A percentile compares a stretch with the other conserved stretches of the same genome.
Conservation (phyloP, 2,797 vertebrate species). For the Percopsis omiscomaycus region DNA sequence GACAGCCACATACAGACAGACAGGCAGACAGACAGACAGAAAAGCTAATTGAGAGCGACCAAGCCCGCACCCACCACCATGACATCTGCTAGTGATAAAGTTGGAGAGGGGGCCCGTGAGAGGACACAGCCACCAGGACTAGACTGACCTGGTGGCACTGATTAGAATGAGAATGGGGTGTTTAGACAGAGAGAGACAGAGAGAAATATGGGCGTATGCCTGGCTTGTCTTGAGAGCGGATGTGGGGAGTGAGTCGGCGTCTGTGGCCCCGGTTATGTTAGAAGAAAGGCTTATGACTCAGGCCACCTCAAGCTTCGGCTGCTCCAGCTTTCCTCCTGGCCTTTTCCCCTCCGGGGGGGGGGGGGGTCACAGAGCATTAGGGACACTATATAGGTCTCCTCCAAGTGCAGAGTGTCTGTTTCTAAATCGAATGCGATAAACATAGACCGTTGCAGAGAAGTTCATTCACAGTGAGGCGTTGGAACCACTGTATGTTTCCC, state of each 20-base stretch:
- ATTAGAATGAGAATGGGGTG: conserved; percentile 22
- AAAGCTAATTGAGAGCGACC: neutral
- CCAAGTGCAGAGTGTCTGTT: conserved; percentile 13
- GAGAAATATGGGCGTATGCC: neutral
- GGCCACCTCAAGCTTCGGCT: conserved; percentile 27
- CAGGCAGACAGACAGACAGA: neutral
- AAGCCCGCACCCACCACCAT: neutral
- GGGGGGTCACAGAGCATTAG: conserved; percentile 44
- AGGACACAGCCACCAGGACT: conserved; percentile 1
- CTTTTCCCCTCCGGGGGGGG: conserved; percentile 29
- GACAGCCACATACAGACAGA: neutral
- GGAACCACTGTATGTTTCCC: neutral
- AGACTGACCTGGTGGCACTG: conserved; percentile 3
- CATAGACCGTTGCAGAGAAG: neutral
- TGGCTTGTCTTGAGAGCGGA: neutral
- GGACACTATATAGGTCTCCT: conserved; percentile 30
- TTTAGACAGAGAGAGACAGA: neutral
- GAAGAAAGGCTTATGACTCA: conserved; percentile 24
- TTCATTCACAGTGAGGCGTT: neutral
- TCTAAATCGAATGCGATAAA: conserved; percentile 6
- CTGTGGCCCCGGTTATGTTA: neutral
- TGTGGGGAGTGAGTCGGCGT: neutral
- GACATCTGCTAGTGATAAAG: conserved; percentile 34
- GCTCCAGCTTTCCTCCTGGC: conserved; percentile 11
- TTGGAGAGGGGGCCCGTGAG: conserved; percentile 4